A percentile compares a stretch with the other conserved stretches of the same genome.
These are phyloP conservation scores for Eupithecia exiguata DNA, from an alignment of 2,888 invertebrate species.

Conservation along the genomic window DNA sequence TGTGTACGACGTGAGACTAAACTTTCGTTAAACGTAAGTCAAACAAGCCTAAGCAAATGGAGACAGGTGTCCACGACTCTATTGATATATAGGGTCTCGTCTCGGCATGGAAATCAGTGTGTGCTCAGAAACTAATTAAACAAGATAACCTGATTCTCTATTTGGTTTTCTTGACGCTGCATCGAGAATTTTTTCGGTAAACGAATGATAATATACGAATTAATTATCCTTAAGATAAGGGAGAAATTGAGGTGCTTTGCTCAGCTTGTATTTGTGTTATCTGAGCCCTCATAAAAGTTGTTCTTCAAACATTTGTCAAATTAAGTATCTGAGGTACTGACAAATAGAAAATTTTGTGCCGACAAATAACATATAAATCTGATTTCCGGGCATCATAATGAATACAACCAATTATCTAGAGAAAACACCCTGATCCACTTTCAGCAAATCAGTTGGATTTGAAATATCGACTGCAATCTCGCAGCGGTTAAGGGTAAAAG, in stretches of 20 bases:
- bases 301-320: constrained; percentile 11
- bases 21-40: constrained; percentile 79
- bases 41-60: constrained; percentile 82
- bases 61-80: constrained; percentile 78
- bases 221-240: constrained; percentile 36
- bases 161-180: constrained; percentile 69
- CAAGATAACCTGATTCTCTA: constrained; percentile 77
- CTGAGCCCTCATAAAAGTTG: constrained; percentile 17
- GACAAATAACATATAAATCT: neutral
- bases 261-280: constrained; percentile 26
- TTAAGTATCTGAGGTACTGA: neutral
- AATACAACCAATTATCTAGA: constrained; percentile 8
- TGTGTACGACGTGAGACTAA: constrained; percentile 76
- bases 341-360: neutral
- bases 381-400: neutral
- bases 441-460: constrained; percentile 33
- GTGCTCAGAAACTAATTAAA: constrained; percentile 76
- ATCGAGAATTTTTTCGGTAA: constrained; percentile 42
- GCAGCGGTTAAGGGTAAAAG: constrained; percentile 56
- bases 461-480: constrained; percentile 42
- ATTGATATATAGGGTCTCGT: constrained; percentile 75
- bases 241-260: constrained; percentile 28
- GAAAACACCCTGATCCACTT: constrained; percentile 16
- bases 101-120: constrained; percentile 75
- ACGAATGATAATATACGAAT: constrained; percentile 35